A percentile compares a stretch with the other conserved stretches of the same genome.
Conservation (phyloP, 2,888 invertebrate species). For the Serripes groenlandicus region DNA sequence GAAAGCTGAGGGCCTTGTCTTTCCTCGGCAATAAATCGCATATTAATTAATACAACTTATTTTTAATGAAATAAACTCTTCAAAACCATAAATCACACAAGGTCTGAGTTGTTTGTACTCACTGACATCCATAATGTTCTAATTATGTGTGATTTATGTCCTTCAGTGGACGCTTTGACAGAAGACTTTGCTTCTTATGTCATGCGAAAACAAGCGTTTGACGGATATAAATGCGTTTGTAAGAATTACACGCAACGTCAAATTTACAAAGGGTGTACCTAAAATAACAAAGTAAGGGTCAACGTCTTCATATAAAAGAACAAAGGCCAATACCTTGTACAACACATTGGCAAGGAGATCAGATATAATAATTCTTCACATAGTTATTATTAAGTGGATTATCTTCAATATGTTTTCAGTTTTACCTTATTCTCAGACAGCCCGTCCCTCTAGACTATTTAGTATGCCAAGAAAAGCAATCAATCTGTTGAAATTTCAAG, state of each 20-base stretch:
- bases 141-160: slow-evolving; percentile 57
- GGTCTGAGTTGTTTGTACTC: slow-evolving; percentile 39
- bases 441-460: slow-evolving; percentile 23
- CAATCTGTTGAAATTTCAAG: slow-evolving; percentile 47
- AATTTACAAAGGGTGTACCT: no score
- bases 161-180: slow-evolving; percentile 46
- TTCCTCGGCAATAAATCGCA: slow-evolving; percentile 5
- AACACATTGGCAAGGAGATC: no score
- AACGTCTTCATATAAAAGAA: no score
- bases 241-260: no score
- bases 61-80: slow-evolving; percentile 16
- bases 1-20: neutral
- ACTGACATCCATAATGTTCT: slow-evolving; percentile 54
- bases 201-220: slow-evolving; percentile 56
- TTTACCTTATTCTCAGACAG: neutral
- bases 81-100: slow-evolving; percentile 19
- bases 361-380: no score
- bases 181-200: slow-evolving; percentile 54
- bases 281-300: no score
- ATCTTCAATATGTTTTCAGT: no score
- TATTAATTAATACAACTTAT: slow-evolving; percentile 16
- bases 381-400: no score
- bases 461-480: slow-evolving; percentile 45
- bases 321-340: no score
- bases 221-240: slow-evolving; percentile 54